Evolutionary conservation across 2,888 invertebrate genomes (phyloP).

Genomic region (Acleris laterana): DNA sequence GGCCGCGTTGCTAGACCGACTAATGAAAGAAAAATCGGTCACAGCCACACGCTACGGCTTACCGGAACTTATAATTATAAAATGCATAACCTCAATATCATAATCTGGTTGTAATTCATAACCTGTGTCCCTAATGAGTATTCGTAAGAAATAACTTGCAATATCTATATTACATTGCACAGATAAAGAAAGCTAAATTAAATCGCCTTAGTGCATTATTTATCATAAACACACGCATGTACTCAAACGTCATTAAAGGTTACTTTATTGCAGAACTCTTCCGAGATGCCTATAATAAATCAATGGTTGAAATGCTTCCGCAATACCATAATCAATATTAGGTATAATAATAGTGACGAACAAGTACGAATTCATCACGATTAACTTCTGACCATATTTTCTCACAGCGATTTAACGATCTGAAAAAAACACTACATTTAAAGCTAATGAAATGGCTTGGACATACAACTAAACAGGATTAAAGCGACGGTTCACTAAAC

Average conservation of each 20-base stretch:
- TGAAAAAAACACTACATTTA: constrained; percentile 21
- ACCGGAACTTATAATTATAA: constrained; percentile 4
- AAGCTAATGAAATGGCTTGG: constrained; percentile 30
- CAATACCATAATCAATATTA: constrained; percentile 18
- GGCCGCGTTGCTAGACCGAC: constrained; percentile 64
- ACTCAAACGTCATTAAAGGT: neutral
- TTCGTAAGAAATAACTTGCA: no score
- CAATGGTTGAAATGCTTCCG: constrained; percentile 23
- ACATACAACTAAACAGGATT: constrained; percentile 42
- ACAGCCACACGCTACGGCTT: constrained; percentile 49
- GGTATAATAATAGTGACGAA: constrained; percentile 34
- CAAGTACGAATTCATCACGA: constrained; percentile 44
- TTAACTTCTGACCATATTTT: constrained; percentile 39
- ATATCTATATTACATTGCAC: no score
- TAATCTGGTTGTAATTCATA: neutral
- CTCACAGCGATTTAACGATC: constrained; percentile 36
- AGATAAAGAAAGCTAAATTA: neutral
- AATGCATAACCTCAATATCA: neutral
- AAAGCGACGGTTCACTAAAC: constrained; percentile 22
- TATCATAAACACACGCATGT: no score
- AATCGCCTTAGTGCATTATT: constrained; percentile 2
- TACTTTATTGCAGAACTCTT: constrained; percentile 14
- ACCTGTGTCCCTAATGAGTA: no score
- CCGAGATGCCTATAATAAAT: constrained; percentile 32
- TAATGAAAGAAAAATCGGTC: constrained; percentile 78